A percentile compares a stretch with the other conserved stretches of the same genome.
Evolutionary conservation across 64 coral and sea anemone genomes (phyloP).

Genomic region (Astreopora myriophthalma): DNA sequence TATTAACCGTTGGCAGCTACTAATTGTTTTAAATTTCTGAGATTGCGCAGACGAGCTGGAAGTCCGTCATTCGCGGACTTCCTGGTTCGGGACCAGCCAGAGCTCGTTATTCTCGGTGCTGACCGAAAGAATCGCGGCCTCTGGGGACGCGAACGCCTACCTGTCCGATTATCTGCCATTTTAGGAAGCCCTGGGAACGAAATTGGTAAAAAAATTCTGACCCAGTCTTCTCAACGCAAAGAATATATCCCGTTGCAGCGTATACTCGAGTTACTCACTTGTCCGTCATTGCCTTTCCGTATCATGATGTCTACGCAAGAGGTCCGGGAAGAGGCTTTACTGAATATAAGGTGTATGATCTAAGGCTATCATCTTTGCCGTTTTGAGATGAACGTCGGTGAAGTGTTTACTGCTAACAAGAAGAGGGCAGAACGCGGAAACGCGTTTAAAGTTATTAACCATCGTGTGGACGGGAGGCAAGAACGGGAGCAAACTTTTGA

Average conservation of each 20-base stretch:
- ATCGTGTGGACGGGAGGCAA: not conserved
- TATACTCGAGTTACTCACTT: not conserved
- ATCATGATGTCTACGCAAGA: not conserved
- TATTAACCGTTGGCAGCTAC: too few relatives aligned
- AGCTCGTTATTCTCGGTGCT: too few relatives aligned
- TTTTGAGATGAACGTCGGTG: slow-evolving; percentile 1
- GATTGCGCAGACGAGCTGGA: too few relatives aligned
- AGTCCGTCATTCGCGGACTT: too few relatives aligned
- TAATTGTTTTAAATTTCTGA: too few relatives aligned
- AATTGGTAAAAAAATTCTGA: not conserved
- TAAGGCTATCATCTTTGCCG: slow-evolving; percentile 5
- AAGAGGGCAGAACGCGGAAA: slow-evolving; percentile 18
- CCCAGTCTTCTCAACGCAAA: slow-evolving; percentile 2
- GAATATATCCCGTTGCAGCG: not conserved
- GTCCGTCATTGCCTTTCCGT: not conserved
- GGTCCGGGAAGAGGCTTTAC: not conserved
- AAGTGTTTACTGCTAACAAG: not conserved
- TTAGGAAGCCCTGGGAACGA: too few relatives aligned
- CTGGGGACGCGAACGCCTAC: too few relatives aligned
- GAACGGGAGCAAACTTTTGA: not conserved
- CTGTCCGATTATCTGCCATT: not conserved
- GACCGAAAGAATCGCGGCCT: too few relatives aligned
- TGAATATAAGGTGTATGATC: not conserved
- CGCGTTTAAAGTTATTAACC: not conserved
- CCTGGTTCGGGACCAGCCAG: too few relatives aligned